phyloP scores from a whole-genome alignment of 2,888 invertebrate species.

The Drosophila nr. fundita region DNA sequence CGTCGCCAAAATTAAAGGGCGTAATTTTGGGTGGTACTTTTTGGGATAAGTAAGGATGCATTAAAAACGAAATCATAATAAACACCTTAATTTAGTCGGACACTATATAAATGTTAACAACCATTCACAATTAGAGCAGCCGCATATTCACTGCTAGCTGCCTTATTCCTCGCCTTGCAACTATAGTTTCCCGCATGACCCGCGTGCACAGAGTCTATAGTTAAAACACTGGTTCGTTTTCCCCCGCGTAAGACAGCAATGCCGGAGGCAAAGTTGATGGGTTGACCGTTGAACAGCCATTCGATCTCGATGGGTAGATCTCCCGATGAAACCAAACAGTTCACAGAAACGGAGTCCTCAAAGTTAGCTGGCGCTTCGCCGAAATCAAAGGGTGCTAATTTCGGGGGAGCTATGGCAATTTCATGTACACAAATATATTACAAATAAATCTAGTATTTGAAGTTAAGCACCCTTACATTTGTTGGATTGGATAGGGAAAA shows the following conservation, averaged over 20 bases:
- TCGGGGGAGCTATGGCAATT: slow-evolving; percentile 88
- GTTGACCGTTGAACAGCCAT: slow-evolving; percentile 87
- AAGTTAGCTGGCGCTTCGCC: slow-evolving; percentile 90
- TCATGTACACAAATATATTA: background rate
- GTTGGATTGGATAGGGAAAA: slow-evolving; percentile 5
- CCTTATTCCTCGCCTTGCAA: slow-evolving; percentile 89
- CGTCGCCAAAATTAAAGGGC: slow-evolving; percentile 91
- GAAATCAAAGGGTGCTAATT: slow-evolving; percentile 91
- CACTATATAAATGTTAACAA: slow-evolving; percentile 35
- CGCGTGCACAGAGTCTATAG: slow-evolving; percentile 88
- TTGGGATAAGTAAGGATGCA: slow-evolving; percentile 1
- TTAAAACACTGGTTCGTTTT: slow-evolving; percentile 88
- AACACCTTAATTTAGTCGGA: background rate
- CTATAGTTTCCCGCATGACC: slow-evolving; percentile 91
- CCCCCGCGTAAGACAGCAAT: slow-evolving; percentile 87
- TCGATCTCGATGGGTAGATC: slow-evolving; percentile 88
- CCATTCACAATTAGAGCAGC: slow-evolving; percentile 90
- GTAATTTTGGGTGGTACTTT: slow-evolving; percentile 86
- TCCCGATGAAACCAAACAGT: slow-evolving; percentile 90
- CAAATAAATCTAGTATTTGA: background rate
- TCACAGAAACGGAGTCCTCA: slow-evolving; percentile 89
- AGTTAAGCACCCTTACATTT: background rate
- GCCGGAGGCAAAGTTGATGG: slow-evolving; percentile 85
- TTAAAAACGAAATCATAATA: slow-evolving; percentile 37
- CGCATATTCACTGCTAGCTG: slow-evolving; percentile 87